Evolutionary conservation across 2,113 vertebrate species (phyloP).

Genomic region (Hydrochoerus hydrochaeris): DNA sequence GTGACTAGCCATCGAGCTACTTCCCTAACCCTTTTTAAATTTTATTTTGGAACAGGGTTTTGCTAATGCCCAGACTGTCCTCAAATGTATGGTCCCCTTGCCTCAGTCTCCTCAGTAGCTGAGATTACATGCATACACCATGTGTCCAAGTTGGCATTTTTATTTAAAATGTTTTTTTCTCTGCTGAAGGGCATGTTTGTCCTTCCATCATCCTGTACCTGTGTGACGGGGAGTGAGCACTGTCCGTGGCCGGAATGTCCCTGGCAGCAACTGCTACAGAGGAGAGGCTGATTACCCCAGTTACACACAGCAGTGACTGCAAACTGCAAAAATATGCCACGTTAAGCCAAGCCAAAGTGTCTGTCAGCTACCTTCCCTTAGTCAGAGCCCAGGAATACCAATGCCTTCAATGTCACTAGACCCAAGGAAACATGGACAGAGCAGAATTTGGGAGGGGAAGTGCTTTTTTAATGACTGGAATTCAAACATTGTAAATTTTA

Average conservation of each 20-base stretch:
- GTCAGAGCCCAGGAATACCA: not conserved
- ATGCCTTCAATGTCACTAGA: not conserved
- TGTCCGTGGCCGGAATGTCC: not conserved
- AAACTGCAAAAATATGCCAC: not conserved
- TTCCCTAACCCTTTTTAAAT: not conserved
- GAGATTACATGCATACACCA: not conserved
- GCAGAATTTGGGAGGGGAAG: not conserved
- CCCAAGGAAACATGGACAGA: not conserved
- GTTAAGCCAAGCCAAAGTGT: not conserved
- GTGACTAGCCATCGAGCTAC: not conserved
- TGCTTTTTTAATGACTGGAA: not conserved
- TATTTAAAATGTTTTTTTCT: not conserved
- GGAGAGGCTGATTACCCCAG: fast-evolving
- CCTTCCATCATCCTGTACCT: not conserved
- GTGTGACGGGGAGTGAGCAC: not conserved
- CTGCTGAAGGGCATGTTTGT: not conserved
- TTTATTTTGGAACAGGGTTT: not conserved
- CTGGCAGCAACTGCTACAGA: not conserved
- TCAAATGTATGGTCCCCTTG: not conserved
- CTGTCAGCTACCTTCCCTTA: not conserved
- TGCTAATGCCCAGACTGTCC: not conserved
- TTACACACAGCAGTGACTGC: too few relatives aligned
- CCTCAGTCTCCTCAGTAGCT: not conserved
- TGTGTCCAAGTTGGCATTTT: not conserved
- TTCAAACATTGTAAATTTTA: not conserved